Percentiles rank a stretch among this genome's conserved stretches.
Conservation (phyloP, 2,888 invertebrate species). For the Cephus pulcher region DNA sequence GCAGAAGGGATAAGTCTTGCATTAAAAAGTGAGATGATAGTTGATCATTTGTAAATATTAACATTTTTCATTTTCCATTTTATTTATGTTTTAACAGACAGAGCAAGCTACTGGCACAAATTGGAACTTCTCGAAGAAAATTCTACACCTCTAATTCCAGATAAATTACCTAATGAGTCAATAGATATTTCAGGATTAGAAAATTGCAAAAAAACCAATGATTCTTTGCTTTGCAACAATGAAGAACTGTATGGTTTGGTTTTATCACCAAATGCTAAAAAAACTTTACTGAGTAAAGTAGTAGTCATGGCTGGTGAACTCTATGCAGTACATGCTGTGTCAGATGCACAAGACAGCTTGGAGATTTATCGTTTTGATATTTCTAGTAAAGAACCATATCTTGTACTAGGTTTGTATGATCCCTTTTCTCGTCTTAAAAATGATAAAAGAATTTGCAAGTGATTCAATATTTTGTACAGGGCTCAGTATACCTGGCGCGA, state of each 20-base stretch:
- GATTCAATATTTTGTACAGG: slow-evolving; percentile 27
- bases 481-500: slow-evolving; percentile 14
- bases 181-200: slow-evolving; percentile 20
- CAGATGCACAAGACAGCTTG: not conserved
- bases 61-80: not conserved
- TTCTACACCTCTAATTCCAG: slow-evolving; percentile 16
- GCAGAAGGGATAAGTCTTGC: slow-evolving; percentile 35
- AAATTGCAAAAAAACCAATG: not conserved
- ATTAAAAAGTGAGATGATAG: slow-evolving; percentile 37
- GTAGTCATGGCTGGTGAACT: not conserved
- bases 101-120: slow-evolving; percentile 39
- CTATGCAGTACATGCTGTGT: not conserved
- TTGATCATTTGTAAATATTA: not conserved
- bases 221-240: not conserved
- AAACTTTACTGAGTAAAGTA: slow-evolving; percentile 1
- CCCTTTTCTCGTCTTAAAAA: not conserved
- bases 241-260: not conserved
- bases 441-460: not conserved
- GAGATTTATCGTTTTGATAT: not conserved
- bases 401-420: not conserved
- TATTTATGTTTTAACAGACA: slow-evolving; percentile 29
- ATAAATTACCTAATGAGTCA: not conserved
- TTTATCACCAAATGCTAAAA: no score
- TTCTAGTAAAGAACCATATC: not conserved
- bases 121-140: slow-evolving; percentile 33